Evolutionary conservation across 1,140 invertebrate genomes (phyloP).

Genomic region (Agrilus planipennis): DNA sequence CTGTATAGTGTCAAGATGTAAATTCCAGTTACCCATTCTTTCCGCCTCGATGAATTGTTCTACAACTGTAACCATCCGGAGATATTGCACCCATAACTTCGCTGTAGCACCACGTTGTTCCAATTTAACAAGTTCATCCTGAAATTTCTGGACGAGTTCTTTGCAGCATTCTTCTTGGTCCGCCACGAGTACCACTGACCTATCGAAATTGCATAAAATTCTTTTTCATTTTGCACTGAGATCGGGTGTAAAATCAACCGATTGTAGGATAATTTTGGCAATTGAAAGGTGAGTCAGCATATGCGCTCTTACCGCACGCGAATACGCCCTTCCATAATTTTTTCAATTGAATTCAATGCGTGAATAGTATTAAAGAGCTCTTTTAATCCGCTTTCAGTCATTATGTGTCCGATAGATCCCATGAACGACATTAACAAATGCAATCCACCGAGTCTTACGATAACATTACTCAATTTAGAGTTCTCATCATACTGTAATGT

Average conservation of each 20-base stretch:
- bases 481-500: too few relatives aligned
- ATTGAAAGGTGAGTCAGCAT: not conserved
- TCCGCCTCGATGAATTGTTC: constrained; percentile 26
- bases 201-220: not conserved
- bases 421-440: constrained; percentile 14
- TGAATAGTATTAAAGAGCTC: constrained; percentile 25
- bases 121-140: not conserved
- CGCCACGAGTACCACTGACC: not conserved
- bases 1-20: constrained; percentile 21
- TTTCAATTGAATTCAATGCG: constrained; percentile 12
- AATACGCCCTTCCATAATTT: constrained; percentile 27
- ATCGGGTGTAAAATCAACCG: not conserved
- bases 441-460: not conserved
- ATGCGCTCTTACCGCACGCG: constrained; percentile 18
- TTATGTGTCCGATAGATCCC: constrained; percentile 30
- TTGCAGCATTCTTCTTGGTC: not conserved
- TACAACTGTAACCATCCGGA: constrained; percentile 21
- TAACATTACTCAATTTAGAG: too few relatives aligned
- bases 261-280: not conserved
- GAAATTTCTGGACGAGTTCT: not conserved
- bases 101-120: constrained; percentile 15
- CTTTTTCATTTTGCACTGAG: not conserved
- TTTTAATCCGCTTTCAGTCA: constrained; percentile 30
- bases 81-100: constrained; percentile 27
- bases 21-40: constrained; percentile 24